Evolutionary conservation across 2,113 vertebrate species (phyloP).

Genomic region (Oryzias javanicus): DNA sequence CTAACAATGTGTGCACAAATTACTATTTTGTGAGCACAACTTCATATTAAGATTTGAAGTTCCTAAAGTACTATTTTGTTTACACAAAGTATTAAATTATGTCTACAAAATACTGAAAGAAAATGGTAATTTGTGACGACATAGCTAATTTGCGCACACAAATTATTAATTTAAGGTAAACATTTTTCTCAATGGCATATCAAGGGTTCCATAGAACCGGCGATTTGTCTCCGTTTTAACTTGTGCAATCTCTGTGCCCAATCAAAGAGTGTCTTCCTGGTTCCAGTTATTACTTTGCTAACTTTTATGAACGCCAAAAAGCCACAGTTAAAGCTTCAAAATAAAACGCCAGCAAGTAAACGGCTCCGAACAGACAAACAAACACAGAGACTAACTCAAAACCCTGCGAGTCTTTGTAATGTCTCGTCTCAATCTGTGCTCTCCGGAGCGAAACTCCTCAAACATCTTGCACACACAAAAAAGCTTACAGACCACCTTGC

Average conservation of each 20-base stretch:
- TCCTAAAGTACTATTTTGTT: too few relatives aligned
- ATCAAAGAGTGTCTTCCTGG: constrained; percentile 13
- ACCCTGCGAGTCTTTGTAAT: constrained; percentile 59
- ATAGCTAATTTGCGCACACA: too few relatives aligned
- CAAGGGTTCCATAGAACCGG: neutral
- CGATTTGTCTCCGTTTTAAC: constrained; percentile 2
- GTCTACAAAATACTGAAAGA: too few relatives aligned
- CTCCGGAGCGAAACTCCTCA: constrained; percentile 67
- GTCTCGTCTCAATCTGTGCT: constrained; percentile 72
- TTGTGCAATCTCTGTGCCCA: constrained; percentile 7
- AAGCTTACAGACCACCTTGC: constrained; percentile 80
- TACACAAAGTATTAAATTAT: too few relatives aligned
- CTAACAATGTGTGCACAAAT: too few relatives aligned
- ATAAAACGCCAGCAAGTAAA: constrained; percentile 53
- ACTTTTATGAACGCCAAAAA: constrained; percentile 26
- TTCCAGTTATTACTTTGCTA: constrained; percentile 31
- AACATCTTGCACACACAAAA: constrained; percentile 73
- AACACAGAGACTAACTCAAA: constrained; percentile 48
- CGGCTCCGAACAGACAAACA: constrained; percentile 49
- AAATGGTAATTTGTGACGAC: too few relatives aligned
- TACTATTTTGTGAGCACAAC: too few relatives aligned
- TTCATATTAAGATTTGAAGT: too few relatives aligned
- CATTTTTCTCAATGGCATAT: too few relatives aligned
- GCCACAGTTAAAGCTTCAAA: constrained; percentile 40
- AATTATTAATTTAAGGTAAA: too few relatives aligned